Percentiles rank a stretch among this genome's conserved stretches.
These are phyloP conservation scores for Meriones unguiculatus DNA, from an alignment of 2,113 vertebrate genomes.

Conservation along the genomic window DNA sequence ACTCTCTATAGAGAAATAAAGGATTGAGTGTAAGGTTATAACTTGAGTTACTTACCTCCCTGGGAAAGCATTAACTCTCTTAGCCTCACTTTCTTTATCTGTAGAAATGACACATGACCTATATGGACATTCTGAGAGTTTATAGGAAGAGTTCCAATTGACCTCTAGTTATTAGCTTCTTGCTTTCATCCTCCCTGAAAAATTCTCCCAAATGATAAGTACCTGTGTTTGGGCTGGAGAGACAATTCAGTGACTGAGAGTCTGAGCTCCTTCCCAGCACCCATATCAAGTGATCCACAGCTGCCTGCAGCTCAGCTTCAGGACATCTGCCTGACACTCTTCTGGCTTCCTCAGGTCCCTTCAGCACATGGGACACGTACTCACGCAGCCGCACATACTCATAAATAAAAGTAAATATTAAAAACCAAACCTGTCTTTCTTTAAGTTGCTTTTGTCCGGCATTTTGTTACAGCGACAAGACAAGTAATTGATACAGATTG, in stretches of 20 bases:
- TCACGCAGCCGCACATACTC: too few relatives aligned
- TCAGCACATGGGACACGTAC: background rate
- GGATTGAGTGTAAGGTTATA: background rate
- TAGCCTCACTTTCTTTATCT: background rate
- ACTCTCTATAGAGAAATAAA: background rate
- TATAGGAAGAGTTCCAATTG: background rate
- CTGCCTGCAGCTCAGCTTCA: background rate
- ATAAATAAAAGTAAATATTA: background rate
- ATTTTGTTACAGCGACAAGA: background rate
- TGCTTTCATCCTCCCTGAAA: background rate
- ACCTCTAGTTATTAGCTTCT: background rate
- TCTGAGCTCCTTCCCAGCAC: background rate
- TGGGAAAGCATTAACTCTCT: background rate
- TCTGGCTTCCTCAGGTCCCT: background rate
- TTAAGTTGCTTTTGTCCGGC: background rate
- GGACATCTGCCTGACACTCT: background rate
- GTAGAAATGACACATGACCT: background rate
- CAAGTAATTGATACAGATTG: background rate
- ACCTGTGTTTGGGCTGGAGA: background rate
- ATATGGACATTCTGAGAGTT: background rate
- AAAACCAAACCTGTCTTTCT: background rate
- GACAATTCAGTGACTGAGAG: background rate
- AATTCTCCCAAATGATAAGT: background rate
- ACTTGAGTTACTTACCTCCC: background rate
- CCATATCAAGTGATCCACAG: background rate